Conservation (phyloP, 2,888 invertebrate species). For the Idaea biselata region DNA sequence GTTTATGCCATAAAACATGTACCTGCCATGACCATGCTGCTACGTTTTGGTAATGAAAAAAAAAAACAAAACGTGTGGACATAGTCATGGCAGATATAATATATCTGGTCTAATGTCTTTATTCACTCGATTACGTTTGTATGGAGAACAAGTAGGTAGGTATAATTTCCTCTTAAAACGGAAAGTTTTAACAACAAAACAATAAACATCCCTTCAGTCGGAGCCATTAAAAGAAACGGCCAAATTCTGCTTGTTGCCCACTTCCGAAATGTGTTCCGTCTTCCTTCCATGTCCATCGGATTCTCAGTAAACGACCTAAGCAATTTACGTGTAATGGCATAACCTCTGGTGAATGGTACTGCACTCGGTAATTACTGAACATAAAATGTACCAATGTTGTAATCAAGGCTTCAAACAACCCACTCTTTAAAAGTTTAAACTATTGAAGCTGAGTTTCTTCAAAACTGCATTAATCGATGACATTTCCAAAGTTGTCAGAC, state of each 20-base stretch:
- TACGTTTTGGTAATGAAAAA: too few species aligned
- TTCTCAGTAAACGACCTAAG: slow-evolving; percentile 10
- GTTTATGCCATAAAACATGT: too few species aligned
- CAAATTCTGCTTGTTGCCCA: slow-evolving; percentile 12
- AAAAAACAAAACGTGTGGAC: too few species aligned
- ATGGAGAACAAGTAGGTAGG: too few species aligned
- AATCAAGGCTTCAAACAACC: background rate
- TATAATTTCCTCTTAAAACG: too few species aligned
- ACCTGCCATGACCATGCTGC: too few species aligned
- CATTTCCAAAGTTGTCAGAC: slow-evolving; percentile 4
- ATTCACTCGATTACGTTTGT: too few species aligned
- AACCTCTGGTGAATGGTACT: background rate
- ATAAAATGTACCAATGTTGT: slow-evolving; percentile 1
- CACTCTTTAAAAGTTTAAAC: background rate
- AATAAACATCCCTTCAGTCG: slow-evolving; percentile 1
- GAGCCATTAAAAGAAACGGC: slow-evolving; percentile 1
- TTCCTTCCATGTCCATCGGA: slow-evolving; percentile 20
- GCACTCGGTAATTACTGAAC: background rate
- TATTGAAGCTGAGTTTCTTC: background rate
- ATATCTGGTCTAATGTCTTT: too few species aligned
- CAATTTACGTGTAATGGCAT: slow-evolving; percentile 5
- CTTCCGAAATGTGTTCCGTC: slow-evolving; percentile 15
- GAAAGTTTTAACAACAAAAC: background rate
- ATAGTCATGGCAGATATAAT: too few species aligned
- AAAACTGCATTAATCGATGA: background rate